Base-by-base conservation (phyloP, 2,888 invertebrate genomes). In the Lampropteryx suffumata region DNA sequence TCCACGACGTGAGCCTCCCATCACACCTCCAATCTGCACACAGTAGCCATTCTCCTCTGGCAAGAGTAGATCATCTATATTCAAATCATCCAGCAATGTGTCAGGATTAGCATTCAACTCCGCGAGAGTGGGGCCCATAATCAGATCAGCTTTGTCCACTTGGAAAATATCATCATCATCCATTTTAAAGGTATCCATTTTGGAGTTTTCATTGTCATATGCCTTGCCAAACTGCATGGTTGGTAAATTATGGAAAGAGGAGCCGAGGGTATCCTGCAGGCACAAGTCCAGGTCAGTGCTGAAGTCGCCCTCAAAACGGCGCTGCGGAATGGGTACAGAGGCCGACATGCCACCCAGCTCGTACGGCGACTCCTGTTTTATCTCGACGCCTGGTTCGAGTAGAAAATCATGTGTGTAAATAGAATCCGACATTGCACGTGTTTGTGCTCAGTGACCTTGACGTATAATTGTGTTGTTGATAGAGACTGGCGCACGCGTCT, bases 161-260 rank as follows among this genome's bases (percentile, higher is more conserved):
- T 96, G 90, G 77, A 97, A 96, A 67, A 96, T 96, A 73, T 96
- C 97, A 74, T 97, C 97, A 69, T 97, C 96, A 70, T 97, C 96
- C 93, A 96, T 94, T 79, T 93, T 94, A 67, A 94, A 94, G 8
- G 93, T 89, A 65, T 94, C 94, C 40, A 85, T 79, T 79, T 91
- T 92, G 12, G 79, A 77, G 64, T 62, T 85, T 63, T 78, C 92
- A 62, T 76, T 79, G 47, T 87, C 90, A 59, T 81, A 88, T 27
- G 79, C 73, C 65, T 87, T 84, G 62, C 77, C 73, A 61, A 82
- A 89, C 42, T 78, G 87, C 80, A 78, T 78, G 57, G 71, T 78
- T 35, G 79, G 77, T 60, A 84, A 73, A 75, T 82, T 73, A 67
- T 91, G 73, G 73, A 87, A 81, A 66, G 91, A 69, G 70, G 81